Evolutionary conservation across 2,888 invertebrate species (phyloP).

Genomic region (Eupithecia subfuscata): DNA sequence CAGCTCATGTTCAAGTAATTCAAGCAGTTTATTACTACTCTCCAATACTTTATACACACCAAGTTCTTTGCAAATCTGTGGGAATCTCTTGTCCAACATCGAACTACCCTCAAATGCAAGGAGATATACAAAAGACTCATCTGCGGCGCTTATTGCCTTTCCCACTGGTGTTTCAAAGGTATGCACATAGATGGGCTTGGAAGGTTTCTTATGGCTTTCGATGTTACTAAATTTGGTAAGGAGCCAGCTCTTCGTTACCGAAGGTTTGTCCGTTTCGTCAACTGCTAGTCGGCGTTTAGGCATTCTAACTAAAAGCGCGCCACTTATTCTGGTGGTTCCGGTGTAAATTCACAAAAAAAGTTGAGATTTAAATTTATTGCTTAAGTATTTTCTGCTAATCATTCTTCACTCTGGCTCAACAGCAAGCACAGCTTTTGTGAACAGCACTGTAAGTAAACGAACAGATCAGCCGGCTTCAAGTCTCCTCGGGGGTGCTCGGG

Average conservation of each 20-base stretch:
- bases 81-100: conserved; percentile 61
- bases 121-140: conserved; percentile 64
- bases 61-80: conserved; percentile 49
- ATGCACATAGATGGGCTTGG: conserved; percentile 47
- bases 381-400: neutral
- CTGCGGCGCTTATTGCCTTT: conserved; percentile 63
- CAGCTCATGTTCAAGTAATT: conserved; percentile 59
- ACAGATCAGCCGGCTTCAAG: neutral
- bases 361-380: no score
- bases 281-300: conserved; percentile 1
- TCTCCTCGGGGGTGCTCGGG: no score
- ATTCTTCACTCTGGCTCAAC: neutral
- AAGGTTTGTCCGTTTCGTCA: neutral
- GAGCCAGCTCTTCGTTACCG: neutral
- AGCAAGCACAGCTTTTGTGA: neutral
- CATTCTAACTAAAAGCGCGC: neutral
- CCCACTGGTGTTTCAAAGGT: conserved; percentile 65
- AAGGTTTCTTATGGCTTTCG: neutral
- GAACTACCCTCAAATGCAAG: conserved; percentile 68
- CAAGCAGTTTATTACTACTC: conserved; percentile 58
- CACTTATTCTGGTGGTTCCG: neutral
- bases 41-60: conserved; percentile 56
- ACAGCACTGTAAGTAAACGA: neutral
- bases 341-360: neutral
- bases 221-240: neutral